Conservation (phyloP, 2,113 vertebrate species). For the Saguinus midas region DNA sequence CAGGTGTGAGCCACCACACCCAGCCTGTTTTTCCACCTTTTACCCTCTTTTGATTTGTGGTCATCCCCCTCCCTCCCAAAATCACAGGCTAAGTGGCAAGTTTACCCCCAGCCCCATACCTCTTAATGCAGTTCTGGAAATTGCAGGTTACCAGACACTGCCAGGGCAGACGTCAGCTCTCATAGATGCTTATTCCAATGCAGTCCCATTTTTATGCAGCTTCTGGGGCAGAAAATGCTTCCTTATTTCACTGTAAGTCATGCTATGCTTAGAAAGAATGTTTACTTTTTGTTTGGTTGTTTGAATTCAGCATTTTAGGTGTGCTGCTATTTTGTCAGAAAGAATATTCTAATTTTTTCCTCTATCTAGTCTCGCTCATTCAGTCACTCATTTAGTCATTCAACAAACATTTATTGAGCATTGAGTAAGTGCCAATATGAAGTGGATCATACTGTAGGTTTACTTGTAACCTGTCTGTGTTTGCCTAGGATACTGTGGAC, state of each 20-base stretch:
- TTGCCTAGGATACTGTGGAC: neutral
- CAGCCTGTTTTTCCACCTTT: neutral
- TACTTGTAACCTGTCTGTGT: neutral
- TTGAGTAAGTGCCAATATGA: neutral
- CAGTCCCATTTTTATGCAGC: neutral
- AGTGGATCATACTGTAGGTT: neutral
- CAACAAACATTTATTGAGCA: neutral
- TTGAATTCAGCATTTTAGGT: neutral
- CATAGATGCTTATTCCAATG: fast-evolving
- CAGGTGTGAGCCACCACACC: no score
- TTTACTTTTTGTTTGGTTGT: neutral
- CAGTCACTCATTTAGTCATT: neutral
- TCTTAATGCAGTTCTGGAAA: neutral
- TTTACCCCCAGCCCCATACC: no score
- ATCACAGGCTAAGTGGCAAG: no score
- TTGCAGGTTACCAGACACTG: neutral
- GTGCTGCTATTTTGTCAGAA: neutral
- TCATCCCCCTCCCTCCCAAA: no score
- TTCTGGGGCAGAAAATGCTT: neutral
- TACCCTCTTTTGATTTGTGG: neutral
- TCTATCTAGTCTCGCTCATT: neutral
- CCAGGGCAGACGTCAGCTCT: no score
- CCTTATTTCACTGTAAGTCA: neutral
- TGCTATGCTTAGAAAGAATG: neutral
- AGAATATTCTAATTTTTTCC: neutral